Conservation (phyloP, 2,888 invertebrate genomes). For the Quadroppia sp. region DNA sequence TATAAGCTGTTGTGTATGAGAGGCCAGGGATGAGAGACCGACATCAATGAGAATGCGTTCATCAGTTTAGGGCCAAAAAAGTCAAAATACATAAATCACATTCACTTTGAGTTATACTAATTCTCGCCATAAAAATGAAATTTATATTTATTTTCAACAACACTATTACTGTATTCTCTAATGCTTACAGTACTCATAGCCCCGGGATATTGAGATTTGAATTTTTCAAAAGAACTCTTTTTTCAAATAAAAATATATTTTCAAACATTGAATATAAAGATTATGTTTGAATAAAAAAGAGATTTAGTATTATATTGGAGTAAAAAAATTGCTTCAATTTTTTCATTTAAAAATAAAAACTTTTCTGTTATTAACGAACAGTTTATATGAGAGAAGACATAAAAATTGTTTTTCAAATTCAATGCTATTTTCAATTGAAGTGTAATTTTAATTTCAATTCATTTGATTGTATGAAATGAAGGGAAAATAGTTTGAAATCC, state of each 20-base stretch:
- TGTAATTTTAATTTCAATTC: background rate
- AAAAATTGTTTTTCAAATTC: background rate
- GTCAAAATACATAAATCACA: background rate
- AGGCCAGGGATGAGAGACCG: background rate
- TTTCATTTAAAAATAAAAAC: background rate
- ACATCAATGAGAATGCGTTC: background rate
- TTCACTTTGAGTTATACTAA: background rate
- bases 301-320: background rate
- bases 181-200: too few species aligned
- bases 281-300: background rate
- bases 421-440: background rate
- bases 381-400: background rate
- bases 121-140: too few species aligned
- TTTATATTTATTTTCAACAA: too few species aligned
- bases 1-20: background rate
- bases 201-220: too few species aligned
- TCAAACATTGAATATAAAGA: background rate
- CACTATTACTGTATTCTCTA: too few species aligned
- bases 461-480: background rate
- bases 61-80: slow-evolving; percentile 7
- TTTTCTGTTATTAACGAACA: background rate
- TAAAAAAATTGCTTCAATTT: background rate
- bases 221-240: too few species aligned
- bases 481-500: background rate
- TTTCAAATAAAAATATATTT: too few species aligned